These are phyloP conservation scores for Hypomecis punctinalis DNA, from an alignment of 2,888 invertebrate genomes.

Conservation along the genomic window DNA sequence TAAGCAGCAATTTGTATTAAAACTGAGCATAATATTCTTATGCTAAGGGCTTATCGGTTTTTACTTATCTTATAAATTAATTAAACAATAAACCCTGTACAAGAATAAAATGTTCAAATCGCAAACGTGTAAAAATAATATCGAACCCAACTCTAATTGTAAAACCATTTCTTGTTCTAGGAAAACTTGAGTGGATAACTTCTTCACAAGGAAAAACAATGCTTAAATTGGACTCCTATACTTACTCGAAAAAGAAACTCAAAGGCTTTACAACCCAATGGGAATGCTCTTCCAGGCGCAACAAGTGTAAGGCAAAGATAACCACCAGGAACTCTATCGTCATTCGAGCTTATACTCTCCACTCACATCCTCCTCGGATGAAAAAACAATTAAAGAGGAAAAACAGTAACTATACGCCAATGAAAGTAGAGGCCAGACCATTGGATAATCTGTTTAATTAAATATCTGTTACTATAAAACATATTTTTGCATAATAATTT, in stretches of 20 bases:
- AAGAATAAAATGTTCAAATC: no score
- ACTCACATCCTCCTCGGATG: slow-evolving; percentile 13
- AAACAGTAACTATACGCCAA: background rate
- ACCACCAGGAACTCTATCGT: slow-evolving; percentile 12
- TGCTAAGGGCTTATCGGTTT: no score
- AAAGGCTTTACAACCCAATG: slow-evolving; percentile 13
- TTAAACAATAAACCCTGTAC: no score
- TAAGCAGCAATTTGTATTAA: no score
- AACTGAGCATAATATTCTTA: no score
- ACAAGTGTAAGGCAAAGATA: slow-evolving; percentile 7
- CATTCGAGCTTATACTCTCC: background rate
- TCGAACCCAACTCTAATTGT: no score
- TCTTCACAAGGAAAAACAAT: slow-evolving; percentile 3
- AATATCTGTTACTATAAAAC: no score
- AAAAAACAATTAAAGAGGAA: background rate
- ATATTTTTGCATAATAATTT: no score
- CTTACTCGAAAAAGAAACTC: slow-evolving; percentile 12
- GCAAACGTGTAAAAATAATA: no score
- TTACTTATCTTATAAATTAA: no score
- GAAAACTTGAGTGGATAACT: slow-evolving; percentile 1
- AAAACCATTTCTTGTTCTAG: background rate
- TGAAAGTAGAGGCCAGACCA: no score
- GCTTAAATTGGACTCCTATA: slow-evolving; percentile 13
- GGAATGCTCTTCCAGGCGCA: slow-evolving; percentile 17
- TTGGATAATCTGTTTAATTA: no score